These are phyloP conservation scores for Trachelipus rathkii DNA, from an alignment of 1,140 invertebrate species.

Conservation along the genomic window DNA sequence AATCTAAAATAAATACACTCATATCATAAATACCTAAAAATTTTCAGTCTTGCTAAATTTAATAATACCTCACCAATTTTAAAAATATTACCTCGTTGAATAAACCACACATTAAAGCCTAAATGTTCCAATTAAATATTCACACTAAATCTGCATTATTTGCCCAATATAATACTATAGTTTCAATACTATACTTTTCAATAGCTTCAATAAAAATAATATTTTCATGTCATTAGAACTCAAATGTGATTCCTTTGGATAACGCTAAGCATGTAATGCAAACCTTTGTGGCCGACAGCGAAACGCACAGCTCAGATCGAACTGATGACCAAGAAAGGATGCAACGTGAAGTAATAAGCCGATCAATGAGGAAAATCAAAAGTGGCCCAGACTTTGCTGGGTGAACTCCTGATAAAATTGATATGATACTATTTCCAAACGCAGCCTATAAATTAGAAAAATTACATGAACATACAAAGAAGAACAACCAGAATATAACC, in stretches of 20 bases:
- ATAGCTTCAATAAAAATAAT: conserved; percentile 56
- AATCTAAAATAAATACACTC: too few species aligned
- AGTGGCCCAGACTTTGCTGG: conserved; percentile 62
- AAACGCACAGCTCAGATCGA: conserved; percentile 59
- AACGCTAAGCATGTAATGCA: conserved; percentile 61
- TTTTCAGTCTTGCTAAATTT: too few species aligned
- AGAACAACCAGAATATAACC: too few species aligned
- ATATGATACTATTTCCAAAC: conserved; percentile 37
- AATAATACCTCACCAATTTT: too few species aligned
- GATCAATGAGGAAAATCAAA: conserved; percentile 58
- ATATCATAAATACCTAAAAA: too few species aligned
- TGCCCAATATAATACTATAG: too few species aligned
- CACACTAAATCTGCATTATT: too few species aligned
- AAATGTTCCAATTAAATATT: too few species aligned
- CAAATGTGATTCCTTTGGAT: conserved; percentile 55
- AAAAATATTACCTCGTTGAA: too few species aligned
- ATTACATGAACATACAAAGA: not conserved
- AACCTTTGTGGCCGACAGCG: conserved; percentile 61
- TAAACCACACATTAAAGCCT: too few species aligned
- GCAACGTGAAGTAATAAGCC: conserved; percentile 58
- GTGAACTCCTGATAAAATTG: conserved; percentile 62
- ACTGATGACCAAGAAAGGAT: conserved; percentile 60
- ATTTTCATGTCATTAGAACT: conserved; percentile 58
- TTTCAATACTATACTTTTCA: too few species aligned
- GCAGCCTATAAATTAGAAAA: conserved; percentile 32